Percentiles rank a stretch among this genome's conserved stretches.
These are phyloP conservation scores for Colaptes auratus DNA, from an alignment of 2,113 vertebrate genomes.

Conservation along the genomic window DNA sequence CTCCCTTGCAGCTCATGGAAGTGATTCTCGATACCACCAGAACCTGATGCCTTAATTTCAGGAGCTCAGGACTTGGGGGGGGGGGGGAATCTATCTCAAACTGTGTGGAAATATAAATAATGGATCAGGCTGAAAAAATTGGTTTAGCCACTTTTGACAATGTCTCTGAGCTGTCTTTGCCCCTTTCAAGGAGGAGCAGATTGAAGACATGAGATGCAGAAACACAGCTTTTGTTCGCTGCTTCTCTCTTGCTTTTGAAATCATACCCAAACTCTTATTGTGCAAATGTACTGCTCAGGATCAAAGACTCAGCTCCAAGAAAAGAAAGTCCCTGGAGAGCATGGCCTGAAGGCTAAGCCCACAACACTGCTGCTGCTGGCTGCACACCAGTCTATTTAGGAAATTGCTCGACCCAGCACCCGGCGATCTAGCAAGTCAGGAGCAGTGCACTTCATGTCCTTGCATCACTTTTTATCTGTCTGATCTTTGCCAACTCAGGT, in stretches of 20 bases:
- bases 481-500: background rate
- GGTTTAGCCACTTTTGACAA: background rate
- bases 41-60: background rate
- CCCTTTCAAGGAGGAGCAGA: conserved; percentile 23
- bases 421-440: background rate
- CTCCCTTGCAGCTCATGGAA: background rate
- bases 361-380: background rate
- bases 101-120: conserved; percentile 14
- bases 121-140: conserved; percentile 36
- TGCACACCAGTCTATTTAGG: background rate
- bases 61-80: no score
- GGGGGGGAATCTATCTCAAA: no score
- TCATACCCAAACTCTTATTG: conserved; percentile 6
- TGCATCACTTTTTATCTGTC: background rate
- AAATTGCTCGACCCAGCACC: background rate
- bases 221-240: conserved; percentile 27
- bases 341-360: conserved; percentile 45
- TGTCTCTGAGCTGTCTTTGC: conserved; percentile 22
- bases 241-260: background rate
- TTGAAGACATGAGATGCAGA: conserved; percentile 19
- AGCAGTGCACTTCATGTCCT: background rate
- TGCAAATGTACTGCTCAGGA: conserved; percentile 43
- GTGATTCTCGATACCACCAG: background rate
- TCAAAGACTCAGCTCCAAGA: conserved; percentile 13
- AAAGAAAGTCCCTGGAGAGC: conserved; percentile 19